Percentiles rank a stretch among this genome's conserved stretches.
Conservation (phyloP, 2,888 invertebrate genomes). For the Aphodius sticticus region DNA sequence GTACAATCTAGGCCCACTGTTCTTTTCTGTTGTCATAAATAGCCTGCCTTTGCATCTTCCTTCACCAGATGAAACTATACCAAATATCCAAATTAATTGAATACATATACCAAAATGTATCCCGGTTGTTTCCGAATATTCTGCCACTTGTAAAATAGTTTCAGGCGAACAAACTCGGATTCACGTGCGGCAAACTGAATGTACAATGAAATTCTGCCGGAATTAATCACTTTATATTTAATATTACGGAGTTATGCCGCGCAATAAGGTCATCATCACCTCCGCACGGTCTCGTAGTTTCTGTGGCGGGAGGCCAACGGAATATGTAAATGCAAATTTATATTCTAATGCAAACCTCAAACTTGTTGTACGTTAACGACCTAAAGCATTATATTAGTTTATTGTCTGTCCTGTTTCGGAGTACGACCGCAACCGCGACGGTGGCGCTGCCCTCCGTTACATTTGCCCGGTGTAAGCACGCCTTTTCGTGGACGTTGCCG, state of each 20-base stretch:
- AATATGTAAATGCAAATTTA: constrained; percentile 26
- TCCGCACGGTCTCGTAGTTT: constrained; percentile 8
- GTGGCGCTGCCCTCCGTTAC: neutral
- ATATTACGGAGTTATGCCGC: neutral
- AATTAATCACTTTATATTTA: constrained; percentile 21
- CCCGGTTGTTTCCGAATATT: neutral
- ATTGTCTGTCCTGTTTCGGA: constrained; percentile 12
- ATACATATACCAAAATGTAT: no score
- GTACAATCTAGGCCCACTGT: no score
- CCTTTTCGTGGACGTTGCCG: neutral
- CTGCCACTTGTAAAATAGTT: neutral
- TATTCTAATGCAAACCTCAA: constrained; percentile 27
- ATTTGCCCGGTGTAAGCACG: neutral
- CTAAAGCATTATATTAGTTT: constrained; percentile 26
- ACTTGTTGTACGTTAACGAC: constrained; percentile 27
- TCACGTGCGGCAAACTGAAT: neutral
- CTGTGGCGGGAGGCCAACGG: constrained; percentile 15
- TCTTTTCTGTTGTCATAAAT: no score
- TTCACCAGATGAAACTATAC: no score
- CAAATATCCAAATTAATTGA: no score
- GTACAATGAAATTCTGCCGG: constrained; percentile 6
- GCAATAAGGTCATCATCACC: constrained; percentile 9
- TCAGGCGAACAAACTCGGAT: neutral
- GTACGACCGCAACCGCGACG: constrained; percentile 9
- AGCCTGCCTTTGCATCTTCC: no score